Percentiles rank a stretch among this genome's conserved stretches.
phyloP scores from a whole-genome alignment of 2,888 invertebrate genomes.

The Danaus chrysippus region DNA sequence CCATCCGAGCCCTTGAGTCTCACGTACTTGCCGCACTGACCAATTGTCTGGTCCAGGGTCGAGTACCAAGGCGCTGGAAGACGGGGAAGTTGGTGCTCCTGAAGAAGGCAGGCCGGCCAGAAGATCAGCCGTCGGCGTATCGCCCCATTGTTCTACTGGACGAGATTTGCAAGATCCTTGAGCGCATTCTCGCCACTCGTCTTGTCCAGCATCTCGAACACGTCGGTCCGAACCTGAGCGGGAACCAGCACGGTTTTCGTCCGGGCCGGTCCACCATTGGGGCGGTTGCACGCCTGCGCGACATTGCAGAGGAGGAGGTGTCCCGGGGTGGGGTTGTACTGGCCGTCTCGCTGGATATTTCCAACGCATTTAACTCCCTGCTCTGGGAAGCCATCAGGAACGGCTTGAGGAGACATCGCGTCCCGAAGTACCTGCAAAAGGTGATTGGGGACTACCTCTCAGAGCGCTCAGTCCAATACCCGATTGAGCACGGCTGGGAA shows the following conservation, averaged over 20 bases:
- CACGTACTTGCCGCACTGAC: slow-evolving; percentile 11
- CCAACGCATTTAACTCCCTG: slow-evolving; percentile 35
- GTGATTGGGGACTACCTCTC: slow-evolving; percentile 21
- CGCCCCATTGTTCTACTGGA: slow-evolving; percentile 29
- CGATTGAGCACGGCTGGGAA: too few relatives aligned
- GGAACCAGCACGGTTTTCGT: slow-evolving; percentile 16
- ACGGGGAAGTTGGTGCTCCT: slow-evolving; percentile 21
- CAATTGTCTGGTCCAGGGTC: too few relatives aligned
- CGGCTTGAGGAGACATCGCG: slow-evolving; percentile 28
- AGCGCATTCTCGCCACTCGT: slow-evolving; percentile 26
- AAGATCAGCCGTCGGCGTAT: slow-evolving; percentile 23
- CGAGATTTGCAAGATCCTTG: slow-evolving; percentile 30
- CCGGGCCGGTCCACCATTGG: slow-evolving; percentile 22
- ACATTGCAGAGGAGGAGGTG: slow-evolving; percentile 15
- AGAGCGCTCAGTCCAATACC: slow-evolving; percentile 12
- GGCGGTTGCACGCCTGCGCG: slow-evolving; percentile 14
- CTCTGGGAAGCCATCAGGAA: slow-evolving; percentile 33
- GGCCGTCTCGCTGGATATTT: slow-evolving; percentile 32
- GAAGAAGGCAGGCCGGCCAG: slow-evolving; percentile 19
- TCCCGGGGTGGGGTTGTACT: slow-evolving; percentile 24
- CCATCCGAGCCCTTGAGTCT: slow-evolving; percentile 8
- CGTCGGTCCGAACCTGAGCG: slow-evolving; percentile 18
- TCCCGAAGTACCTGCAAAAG: slow-evolving; percentile 27
- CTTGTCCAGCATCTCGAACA: slow-evolving; percentile 16
- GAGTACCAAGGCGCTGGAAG: slow-evolving; percentile 21